Evolutionary conservation across 1,140 invertebrate genomes (phyloP).

Genomic region (Orius insidiosus): DNA sequence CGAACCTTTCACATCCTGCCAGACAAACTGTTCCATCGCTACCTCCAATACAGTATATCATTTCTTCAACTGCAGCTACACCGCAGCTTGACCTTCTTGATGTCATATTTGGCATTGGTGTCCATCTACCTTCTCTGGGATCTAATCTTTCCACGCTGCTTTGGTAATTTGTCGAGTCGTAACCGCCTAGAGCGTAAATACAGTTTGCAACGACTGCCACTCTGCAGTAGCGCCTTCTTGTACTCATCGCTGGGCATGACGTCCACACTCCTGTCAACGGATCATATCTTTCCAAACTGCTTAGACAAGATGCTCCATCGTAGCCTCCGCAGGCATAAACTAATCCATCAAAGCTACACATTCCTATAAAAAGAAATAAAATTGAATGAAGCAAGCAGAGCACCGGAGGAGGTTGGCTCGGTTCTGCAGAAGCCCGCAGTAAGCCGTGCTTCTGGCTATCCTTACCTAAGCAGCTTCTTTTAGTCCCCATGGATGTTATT

Average conservation of each 20-base stretch:
- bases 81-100: conserved; percentile 42
- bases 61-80: conserved; percentile 39
- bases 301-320: conserved; percentile 51
- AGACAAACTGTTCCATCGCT: conserved; percentile 51
- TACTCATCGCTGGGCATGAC: conserved; percentile 46
- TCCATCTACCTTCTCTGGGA: conserved; percentile 41
- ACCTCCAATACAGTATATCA: conserved; percentile 47
- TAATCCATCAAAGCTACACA: conserved; percentile 42
- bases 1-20: conserved; percentile 44
- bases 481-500: conserved; percentile 58
- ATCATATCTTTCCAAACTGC: conserved; percentile 48
- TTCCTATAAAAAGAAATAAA: too few relatives aligned
- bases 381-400: too few relatives aligned
- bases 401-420: too few relatives aligned
- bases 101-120: conserved; percentile 39
- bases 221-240: conserved; percentile 41
- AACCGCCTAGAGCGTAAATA: conserved; percentile 47
- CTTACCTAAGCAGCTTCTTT: conserved; percentile 48
- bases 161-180: conserved; percentile 51
- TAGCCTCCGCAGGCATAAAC: conserved; percentile 59
- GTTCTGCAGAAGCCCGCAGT: too few relatives aligned
- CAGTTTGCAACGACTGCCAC: conserved; percentile 44
- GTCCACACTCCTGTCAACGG: conserved; percentile 46
- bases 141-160: conserved; percentile 48
- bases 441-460: too few relatives aligned